These are phyloP conservation scores for Aphodius granarius DNA, from an alignment of 2,888 invertebrate species.

Conservation along the genomic window DNA sequence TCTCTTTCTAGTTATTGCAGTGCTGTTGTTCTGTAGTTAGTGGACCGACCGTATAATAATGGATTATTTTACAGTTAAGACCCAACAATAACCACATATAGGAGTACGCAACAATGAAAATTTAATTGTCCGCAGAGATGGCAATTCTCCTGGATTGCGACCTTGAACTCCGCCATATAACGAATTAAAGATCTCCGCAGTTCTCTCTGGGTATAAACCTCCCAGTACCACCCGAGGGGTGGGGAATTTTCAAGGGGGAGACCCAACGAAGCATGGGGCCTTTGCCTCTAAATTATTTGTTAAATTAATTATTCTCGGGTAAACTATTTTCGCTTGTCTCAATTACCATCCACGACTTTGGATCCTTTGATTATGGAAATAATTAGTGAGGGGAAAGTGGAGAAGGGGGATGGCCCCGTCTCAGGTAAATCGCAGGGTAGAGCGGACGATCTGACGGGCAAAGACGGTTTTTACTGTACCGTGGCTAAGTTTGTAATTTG, in stretches of 20 bases:
- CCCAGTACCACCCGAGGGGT: not conserved
- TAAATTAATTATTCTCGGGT: not conserved
- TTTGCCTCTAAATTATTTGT: not conserved
- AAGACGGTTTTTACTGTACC: not conserved
- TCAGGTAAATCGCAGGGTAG: not conserved
- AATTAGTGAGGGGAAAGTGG: not conserved
- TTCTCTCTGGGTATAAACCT: not conserved
- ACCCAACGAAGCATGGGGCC: not conserved
- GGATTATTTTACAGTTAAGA: not conserved
- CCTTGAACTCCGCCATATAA: not conserved
- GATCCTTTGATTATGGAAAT: not conserved
- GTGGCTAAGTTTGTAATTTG: not conserved
- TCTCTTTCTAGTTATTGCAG: not conserved
- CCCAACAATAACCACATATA: not conserved
- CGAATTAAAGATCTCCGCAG: not conserved
- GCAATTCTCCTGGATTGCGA: not conserved
- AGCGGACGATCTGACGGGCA: not conserved
- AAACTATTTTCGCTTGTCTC: not conserved
- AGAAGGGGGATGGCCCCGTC: not conserved
- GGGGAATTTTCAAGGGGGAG: not conserved
- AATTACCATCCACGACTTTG: not conserved
- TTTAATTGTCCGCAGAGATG: not conserved
- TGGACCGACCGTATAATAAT: not conserved
- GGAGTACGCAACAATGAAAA: not conserved
- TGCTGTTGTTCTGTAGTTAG: not conserved